A percentile compares a stretch with the other conserved stretches of the same genome.
Conservation (phyloP, 2,113 vertebrate genomes). For the Sinocyclocheilus anshuiensis region DNA sequence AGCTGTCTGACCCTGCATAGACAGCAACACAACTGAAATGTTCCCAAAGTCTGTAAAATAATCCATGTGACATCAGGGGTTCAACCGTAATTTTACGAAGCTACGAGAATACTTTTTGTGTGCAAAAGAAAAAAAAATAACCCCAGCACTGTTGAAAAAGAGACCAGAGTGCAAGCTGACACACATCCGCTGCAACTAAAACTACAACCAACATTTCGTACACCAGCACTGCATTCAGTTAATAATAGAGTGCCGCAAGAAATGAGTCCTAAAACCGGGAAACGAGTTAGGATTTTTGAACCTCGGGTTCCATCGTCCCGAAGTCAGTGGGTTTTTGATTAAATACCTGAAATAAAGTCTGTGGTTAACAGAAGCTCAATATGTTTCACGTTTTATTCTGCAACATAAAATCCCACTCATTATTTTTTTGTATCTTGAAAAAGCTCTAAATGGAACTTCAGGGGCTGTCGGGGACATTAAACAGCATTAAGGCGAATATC, state of each 20-base stretch:
- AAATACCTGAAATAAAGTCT: neutral
- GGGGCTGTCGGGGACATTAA: neutral
- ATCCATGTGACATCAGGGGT: too few species aligned
- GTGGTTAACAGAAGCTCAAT: neutral
- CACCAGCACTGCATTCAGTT: slow-evolving; percentile 32
- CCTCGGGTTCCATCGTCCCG: neutral
- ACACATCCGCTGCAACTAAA: slow-evolving; percentile 44
- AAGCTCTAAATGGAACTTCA: neutral
- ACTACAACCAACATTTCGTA: slow-evolving; percentile 37
- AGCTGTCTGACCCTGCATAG: too few species aligned
- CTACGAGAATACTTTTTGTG: too few species aligned
- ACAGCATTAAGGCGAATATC: neutral
- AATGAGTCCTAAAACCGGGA: slow-evolving; percentile 3
- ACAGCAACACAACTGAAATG: too few species aligned
- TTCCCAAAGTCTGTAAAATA: too few species aligned
- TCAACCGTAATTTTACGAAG: too few species aligned
- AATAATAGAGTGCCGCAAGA: neutral
- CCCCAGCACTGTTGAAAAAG: slow-evolving; percentile 60
- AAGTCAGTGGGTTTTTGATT: neutral
- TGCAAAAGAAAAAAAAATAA: too few species aligned
- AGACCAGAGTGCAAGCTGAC: slow-evolving; percentile 62
- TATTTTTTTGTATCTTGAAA: neutral
- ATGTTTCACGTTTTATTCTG: neutral
- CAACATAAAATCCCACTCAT: neutral
- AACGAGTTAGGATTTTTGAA: neutral